A percentile compares a stretch with the other conserved stretches of the same genome.
phyloP scores from a whole-genome alignment of 2,888 invertebrate genomes.

The Blera fallax region DNA sequence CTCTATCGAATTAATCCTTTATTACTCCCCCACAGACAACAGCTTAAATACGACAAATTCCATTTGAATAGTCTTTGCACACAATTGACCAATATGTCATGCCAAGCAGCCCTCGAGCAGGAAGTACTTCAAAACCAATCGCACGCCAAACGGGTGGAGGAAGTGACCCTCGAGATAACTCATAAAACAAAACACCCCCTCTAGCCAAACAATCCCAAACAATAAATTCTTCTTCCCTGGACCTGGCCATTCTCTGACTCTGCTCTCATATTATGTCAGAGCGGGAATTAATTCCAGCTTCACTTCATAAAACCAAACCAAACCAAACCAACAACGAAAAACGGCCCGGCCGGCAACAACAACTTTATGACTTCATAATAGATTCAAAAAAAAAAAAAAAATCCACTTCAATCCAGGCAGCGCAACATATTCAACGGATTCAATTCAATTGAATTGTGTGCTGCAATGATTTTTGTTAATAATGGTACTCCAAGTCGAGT shows the following conservation, averaged over 20 bases:
- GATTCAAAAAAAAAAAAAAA: conserved; percentile 36
- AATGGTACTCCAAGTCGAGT: conserved; percentile 63
- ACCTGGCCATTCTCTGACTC: conserved; percentile 33
- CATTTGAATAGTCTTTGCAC: conserved; percentile 43
- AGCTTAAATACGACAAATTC: conserved; percentile 53
- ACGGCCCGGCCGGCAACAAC: conserved; percentile 21
- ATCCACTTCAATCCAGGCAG: conserved; percentile 51
- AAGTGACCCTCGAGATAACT: conserved; percentile 68
- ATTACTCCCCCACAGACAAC: conserved; percentile 65
- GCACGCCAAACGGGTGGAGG: conserved; percentile 65
- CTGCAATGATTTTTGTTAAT: conserved; percentile 57
- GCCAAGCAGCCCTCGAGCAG: conserved; percentile 63
- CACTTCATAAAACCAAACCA: conserved; percentile 34
- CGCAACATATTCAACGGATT: conserved; percentile 60
- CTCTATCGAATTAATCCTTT: conserved; percentile 50
- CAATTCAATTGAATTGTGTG: conserved; percentile 68
- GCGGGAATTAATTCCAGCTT: conserved; percentile 63
- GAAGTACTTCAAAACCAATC: conserved; percentile 59
- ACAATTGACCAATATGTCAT: conserved; percentile 68
- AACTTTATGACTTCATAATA: conserved; percentile 62
- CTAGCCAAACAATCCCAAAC: conserved; percentile 26
- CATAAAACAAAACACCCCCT: conserved; percentile 60
- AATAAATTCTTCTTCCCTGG: conserved; percentile 49
- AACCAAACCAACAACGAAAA: background rate
- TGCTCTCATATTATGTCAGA: conserved; percentile 51